Percentiles rank a stretch among this genome's conserved stretches.
Conservation (phyloP, 2,113 vertebrate species). For the Tyto alba region DNA sequence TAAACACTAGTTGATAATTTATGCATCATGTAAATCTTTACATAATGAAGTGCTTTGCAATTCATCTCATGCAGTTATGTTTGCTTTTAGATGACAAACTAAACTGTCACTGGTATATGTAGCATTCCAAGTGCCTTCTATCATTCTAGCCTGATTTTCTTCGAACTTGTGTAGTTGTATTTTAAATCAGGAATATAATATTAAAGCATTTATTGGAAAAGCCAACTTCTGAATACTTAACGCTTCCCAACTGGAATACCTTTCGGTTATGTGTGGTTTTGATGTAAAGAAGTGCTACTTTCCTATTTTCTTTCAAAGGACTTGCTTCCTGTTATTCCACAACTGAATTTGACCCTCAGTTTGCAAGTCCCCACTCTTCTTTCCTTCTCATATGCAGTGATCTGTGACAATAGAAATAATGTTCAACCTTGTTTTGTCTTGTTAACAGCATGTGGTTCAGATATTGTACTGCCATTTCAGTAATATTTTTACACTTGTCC, state of each 20-base stretch:
- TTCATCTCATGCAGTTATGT: conserved; percentile 13
- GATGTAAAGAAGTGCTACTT: background rate
- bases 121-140: background rate
- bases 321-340: background rate
- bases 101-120: background rate
- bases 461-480: conserved; percentile 26
- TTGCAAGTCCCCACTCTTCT: background rate
- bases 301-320: background rate
- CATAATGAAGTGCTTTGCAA: conserved; percentile 8
- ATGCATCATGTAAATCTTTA: conserved; percentile 1
- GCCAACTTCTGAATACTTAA: background rate
- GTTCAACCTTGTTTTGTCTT: conserved; percentile 36
- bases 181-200: background rate
- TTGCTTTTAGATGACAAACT: conserved; percentile 33
- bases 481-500: conserved; percentile 49
- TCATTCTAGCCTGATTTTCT: background rate
- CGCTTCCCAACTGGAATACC: background rate
- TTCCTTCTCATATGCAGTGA: background rate
- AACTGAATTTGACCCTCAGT: background rate
- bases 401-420: conserved; percentile 31
- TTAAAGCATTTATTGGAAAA: background rate
- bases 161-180: background rate
- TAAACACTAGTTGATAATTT: background rate
- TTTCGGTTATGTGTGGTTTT: background rate
- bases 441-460: conserved; percentile 51